Evolutionary conservation across 2,888 invertebrate genomes (phyloP), one percentile per base, ranked within the genome.

Genomic region (Doris montereyensis): DNA sequence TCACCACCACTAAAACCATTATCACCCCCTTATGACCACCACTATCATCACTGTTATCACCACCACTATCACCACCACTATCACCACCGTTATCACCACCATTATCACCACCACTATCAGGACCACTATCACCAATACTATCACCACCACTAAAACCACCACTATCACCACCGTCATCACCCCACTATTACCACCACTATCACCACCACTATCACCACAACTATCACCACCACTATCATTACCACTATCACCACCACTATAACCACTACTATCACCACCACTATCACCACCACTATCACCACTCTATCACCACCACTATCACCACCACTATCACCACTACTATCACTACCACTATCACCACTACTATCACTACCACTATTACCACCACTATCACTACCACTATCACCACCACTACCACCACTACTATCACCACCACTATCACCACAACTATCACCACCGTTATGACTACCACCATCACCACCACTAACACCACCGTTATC

Each of bases 361-460:
- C 8, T 41, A 41, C 52, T 17, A 41, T 17, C 52, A 41, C 52
- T 17, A 41, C 52, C 52, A 41, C 52, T 17, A 41, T 17, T 41
- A 41, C 52, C 17, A 41, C 52, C 17, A 41, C 52, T 17, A 41
- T 17, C 5, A 41, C 52, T 17, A 41, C 52, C 52, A 41, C 52
- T 41, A 41, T 17, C 5, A 41, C 52, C 52, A 41, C 17, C 52
- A 10, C 52, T 17, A 41, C 17, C 17, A 10, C 52, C 5, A 10
- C 52, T 17, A 5, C 5, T 41, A 83, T 86, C 87, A 86, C 41
- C 87, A 79, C 84, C 88, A 88, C 35, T 86, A 80, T 24, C 17
- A n/a, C n/a, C n/a, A n/a, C n/a, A n/a, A n/a, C n/a, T n/a, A n/a
- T n/a, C n/a, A n/a, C n/a, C n/a, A n/a, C n/a, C n/a, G n/a, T n/a